Percentiles rank a stretch among this genome's conserved stretches.
These are phyloP conservation scores for Carabus problematicus DNA, from an alignment of 2,888 invertebrate species.

Conservation along the genomic window DNA sequence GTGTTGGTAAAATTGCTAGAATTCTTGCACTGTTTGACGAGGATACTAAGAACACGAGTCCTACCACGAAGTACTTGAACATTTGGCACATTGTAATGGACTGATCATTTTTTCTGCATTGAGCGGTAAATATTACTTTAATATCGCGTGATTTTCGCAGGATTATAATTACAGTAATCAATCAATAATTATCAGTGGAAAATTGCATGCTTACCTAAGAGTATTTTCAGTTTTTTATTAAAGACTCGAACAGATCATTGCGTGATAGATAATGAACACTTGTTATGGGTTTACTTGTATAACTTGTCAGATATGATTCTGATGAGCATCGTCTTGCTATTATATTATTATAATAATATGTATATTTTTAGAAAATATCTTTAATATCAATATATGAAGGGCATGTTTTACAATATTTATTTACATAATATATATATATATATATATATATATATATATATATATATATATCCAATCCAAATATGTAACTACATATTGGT, in stretches of 20 bases:
- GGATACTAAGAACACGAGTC: not conserved
- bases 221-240: not conserved
- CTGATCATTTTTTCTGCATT: too few relatives aligned
- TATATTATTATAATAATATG: not conserved
- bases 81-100: not conserved
- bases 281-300: not conserved
- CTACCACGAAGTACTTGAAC: not conserved
- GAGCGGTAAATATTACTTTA: not conserved
- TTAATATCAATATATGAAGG: too few relatives aligned
- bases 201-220: conserved; percentile 12
- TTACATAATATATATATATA: too few relatives aligned
- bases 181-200: not conserved
- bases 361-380: not conserved
- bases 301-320: too few relatives aligned
- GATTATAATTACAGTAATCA: conserved; percentile 12
- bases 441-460: too few relatives aligned
- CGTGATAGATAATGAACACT: conserved; percentile 1
- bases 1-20: conserved; percentile 49
- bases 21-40: conserved; percentile 44
- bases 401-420: too few relatives aligned
- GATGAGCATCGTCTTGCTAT: not conserved
- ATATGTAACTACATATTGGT: too few relatives aligned
- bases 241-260: conserved; percentile 4
- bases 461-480: too few relatives aligned
- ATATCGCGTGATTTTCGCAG: conserved; percentile 6